Percentiles rank a stretch among this genome's conserved stretches.
These are phyloP conservation scores for Lepidochrysops patricia DNA, from an alignment of 2,888 invertebrate species.

Conservation along the genomic window DNA sequence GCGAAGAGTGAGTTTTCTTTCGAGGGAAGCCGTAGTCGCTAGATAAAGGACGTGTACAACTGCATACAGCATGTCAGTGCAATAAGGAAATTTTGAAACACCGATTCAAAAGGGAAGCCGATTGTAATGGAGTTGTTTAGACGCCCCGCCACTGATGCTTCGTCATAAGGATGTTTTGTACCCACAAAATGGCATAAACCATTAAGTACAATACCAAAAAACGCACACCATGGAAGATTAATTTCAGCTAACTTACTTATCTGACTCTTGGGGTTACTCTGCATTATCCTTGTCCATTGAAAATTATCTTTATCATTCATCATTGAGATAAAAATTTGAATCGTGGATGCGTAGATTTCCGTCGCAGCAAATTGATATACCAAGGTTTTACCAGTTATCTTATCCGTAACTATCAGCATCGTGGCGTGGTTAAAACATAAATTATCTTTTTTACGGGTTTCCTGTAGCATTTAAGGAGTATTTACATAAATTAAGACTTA, in stretches of 20 bases:
- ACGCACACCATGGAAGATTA: not conserved
- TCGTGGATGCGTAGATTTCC: not conserved
- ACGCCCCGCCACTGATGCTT: too few species aligned
- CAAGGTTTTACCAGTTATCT: not conserved
- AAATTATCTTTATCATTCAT: not conserved
- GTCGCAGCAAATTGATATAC: not conserved
- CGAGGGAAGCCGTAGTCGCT: too few species aligned
- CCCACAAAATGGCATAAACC: not conserved
- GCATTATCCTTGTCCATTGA: not conserved
- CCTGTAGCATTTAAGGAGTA: not conserved
- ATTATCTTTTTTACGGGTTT: not conserved
- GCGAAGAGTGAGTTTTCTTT: too few species aligned
- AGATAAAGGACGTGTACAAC: too few species aligned
- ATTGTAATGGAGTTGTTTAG: too few species aligned
- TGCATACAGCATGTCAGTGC: too few species aligned
- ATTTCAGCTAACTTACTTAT: too few species aligned
- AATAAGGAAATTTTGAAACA: too few species aligned
- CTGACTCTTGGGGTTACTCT: not conserved
- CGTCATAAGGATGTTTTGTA: too few species aligned
- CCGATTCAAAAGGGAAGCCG: too few species aligned
- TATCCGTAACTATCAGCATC: not conserved
- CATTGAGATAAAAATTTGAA: not conserved
- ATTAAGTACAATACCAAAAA: not conserved
- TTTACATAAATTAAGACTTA: not conserved
- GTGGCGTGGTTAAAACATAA: not conserved